These are phyloP conservation scores for Arenicola marina DNA, from an alignment of 2,888 invertebrate species.

Conservation along the genomic window DNA sequence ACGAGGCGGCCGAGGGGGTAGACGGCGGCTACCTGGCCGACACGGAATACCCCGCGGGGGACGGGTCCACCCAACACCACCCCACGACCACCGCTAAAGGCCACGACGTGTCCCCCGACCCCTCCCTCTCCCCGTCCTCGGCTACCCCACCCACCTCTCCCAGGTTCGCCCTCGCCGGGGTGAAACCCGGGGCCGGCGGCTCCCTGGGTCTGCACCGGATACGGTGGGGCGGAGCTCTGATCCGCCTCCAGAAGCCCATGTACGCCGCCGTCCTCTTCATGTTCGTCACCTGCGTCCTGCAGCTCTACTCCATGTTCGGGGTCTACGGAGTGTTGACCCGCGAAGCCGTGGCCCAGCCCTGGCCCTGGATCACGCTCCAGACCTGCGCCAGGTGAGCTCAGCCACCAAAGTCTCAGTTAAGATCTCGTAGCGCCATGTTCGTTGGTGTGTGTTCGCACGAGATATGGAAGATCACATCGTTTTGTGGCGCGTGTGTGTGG, in stretches of 20 bases:
- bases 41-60: too few relatives aligned
- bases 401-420: too few relatives aligned
- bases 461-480: too few relatives aligned
- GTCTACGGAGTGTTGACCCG: constrained; percentile 62
- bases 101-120: too few relatives aligned
- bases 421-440: too few relatives aligned
- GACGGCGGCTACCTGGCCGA: constrained; percentile 6
- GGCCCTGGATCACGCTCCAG: constrained; percentile 68
- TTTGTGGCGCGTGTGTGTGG: too few relatives aligned
- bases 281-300: constrained; percentile 64
- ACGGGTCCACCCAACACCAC: too few relatives aligned
- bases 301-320: constrained; percentile 65
- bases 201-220: constrained; percentile 39
- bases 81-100: too few relatives aligned
- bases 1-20: neutral
- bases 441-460: too few relatives aligned
- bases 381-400: constrained; percentile 52
- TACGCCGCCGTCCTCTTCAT: constrained; percentile 66
- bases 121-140: too few relatives aligned
- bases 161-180: too few relatives aligned
- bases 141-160: constrained; percentile 21
- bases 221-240: constrained; percentile 60
- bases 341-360: constrained; percentile 58
- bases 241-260: constrained; percentile 64
- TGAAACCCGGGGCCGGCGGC: constrained; percentile 17